Base-by-base conservation (phyloP, 2,888 invertebrate species). In the Dicyrtoma fusca region DNA sequence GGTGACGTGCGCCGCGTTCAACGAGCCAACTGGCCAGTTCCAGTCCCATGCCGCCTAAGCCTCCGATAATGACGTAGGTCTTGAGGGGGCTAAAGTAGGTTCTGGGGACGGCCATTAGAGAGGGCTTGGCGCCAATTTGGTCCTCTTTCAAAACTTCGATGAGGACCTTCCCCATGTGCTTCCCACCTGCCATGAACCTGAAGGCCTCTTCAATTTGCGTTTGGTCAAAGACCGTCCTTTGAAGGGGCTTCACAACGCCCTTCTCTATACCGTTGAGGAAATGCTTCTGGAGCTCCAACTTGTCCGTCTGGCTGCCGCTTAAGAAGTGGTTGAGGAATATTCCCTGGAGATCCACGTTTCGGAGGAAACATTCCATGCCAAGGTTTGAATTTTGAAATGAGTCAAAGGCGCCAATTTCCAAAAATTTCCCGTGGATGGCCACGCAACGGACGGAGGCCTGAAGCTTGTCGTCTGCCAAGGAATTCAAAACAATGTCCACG, bases 301-400 rank as follows among this genome's bases (percentile, higher is more conserved):
- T 92, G 73, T 94, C 92, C 42, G 34, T 98, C 10, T 57, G 13
- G 5, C 26, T 6, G 25, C 34, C 34, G 14, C 13, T 57, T 6
- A 57, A 57, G 19, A 57, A 26, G 25, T 57, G 57, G n/a, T 57
- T 57, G 61, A 49, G 86, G 55, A 97, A 87, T 82, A 98, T 95
- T 79, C 98, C 97, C n/a, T n/a, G n/a, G n/a, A n/a, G n/a, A 17
- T 95, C 90, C 17, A 94, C 92, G 84, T 98, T 98, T 84, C 94
- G 96, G 81, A 97, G 85, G 86, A 98, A 96, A 19, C 97, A 84
- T 0, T 95, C 88, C 97, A 98, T 97, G 6, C 72, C 72, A 34
- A 95, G 85, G n/a, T 89, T 86, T 1, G 89, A 89, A 71, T 51
- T 61, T 11, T 26, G 44, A 23, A 71, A 71, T 13, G 71, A 63